phyloP scores from a whole-genome alignment of 1,140 invertebrate species.

The Megalonaias nervosa region DNA sequence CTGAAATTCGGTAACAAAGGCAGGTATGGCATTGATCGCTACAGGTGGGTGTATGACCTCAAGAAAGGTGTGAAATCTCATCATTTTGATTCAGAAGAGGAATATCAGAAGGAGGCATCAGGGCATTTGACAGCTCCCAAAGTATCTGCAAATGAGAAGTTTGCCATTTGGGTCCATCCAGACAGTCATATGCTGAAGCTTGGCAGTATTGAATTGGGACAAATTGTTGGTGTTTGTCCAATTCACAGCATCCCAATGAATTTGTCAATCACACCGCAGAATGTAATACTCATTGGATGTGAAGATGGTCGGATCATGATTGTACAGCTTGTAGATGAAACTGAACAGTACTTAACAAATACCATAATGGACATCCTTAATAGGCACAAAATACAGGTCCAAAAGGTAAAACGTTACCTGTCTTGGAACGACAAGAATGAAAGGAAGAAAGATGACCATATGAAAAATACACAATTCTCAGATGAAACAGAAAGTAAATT shows the following conservation, averaged over 20 bases:
- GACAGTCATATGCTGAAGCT: slow-evolving; percentile 34
- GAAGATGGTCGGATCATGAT: slow-evolving; percentile 54
- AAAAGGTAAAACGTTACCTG: no score
- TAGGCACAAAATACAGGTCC: no score
- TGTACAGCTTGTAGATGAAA: slow-evolving; percentile 32
- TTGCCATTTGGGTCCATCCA: slow-evolving; percentile 35
- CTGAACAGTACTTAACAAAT: not conserved
- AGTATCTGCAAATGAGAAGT: slow-evolving; percentile 31
- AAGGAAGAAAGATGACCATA: no score
- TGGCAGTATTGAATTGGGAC: slow-evolving; percentile 21
- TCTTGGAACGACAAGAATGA: no score
- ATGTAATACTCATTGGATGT: slow-evolving; percentile 42
- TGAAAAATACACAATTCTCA: no score
- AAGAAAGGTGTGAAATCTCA: slow-evolving; percentile 16
- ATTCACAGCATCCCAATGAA: slow-evolving; percentile 46
- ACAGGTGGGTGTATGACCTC: slow-evolving; percentile 34
- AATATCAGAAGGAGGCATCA: not conserved
- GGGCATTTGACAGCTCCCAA: slow-evolving; percentile 9
- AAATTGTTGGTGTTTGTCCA: slow-evolving; percentile 36
- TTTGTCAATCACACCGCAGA: slow-evolving; percentile 32
- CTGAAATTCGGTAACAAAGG: slow-evolving; percentile 25
- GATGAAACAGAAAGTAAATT: no score
- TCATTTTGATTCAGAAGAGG: slow-evolving; percentile 45
- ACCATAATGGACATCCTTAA: no score
- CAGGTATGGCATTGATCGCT: slow-evolving; percentile 37